Evolutionary conservation across 2,888 invertebrate genomes (phyloP).

Genomic region (Lydus trimaculatus): DNA sequence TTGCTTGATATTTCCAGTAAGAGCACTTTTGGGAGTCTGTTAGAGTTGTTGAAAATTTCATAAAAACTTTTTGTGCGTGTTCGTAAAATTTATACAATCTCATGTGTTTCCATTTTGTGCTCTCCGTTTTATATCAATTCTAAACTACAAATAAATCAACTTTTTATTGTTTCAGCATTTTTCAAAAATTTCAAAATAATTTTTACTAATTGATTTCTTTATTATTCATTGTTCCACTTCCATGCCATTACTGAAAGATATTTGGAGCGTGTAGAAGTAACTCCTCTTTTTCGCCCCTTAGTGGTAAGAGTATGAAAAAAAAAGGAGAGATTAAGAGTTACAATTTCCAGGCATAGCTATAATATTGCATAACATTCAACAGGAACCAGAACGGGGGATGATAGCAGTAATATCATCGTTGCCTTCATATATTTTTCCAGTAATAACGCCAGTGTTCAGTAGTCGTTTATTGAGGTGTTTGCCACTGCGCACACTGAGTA

Average conservation of each 20-base stretch:
- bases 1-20: background rate
- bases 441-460: conserved; percentile 42
- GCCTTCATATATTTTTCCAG: conserved; percentile 41
- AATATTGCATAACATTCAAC: conserved; percentile 45
- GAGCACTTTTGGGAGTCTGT: background rate
- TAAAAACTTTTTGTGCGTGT: conserved; percentile 35
- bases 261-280: conserved; percentile 50
- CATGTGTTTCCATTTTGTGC: conserved; percentile 35
- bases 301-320: conserved; percentile 6
- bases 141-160: background rate
- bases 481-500: conserved; percentile 1
- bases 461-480: conserved; percentile 34
- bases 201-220: background rate
- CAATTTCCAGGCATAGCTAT: conserved; percentile 41
- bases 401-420: conserved; percentile 36
- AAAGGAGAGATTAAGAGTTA: conserved; percentile 45
- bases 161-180: background rate
- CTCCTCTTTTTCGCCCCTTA: conserved; percentile 24
- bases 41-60: conserved; percentile 10
- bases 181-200: background rate
- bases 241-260: conserved; percentile 49
- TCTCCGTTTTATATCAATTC: conserved; percentile 19
- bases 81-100: conserved; percentile 26
- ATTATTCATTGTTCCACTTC: conserved; percentile 6
- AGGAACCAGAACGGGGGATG: conserved; percentile 39